phyloP scores from a whole-genome alignment of 1,140 invertebrate genomes.

The Stenopsyche tienmushanensis region DNA sequence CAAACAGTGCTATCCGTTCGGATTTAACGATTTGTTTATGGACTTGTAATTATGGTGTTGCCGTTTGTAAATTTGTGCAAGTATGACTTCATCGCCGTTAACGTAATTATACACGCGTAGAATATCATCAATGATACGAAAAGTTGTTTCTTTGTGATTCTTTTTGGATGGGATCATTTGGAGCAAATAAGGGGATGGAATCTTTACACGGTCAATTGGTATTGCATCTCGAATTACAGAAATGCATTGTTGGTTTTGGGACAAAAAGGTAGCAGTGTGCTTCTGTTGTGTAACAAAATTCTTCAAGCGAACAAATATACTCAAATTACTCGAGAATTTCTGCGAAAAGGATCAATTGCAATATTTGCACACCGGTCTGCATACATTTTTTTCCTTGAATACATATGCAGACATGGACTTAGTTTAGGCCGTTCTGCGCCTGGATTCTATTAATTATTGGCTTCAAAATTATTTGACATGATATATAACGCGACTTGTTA shows the following conservation, averaged over 20 bases:
- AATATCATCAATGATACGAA: no score
- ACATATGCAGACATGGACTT: neutral
- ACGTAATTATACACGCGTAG: no score
- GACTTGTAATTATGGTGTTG: no score
- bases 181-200: no score
- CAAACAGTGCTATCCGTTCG: no score
- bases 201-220: slow-evolving; percentile 29
- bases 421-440: no score
- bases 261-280: neutral
- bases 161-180: no score
- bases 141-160: no score
- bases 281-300: slow-evolving; percentile 9
- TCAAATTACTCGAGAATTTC: slow-evolving; percentile 4
- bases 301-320: slow-evolving; percentile 5
- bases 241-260: slow-evolving; percentile 6
- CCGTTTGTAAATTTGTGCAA: no score
- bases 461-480: neutral
- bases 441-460: neutral
- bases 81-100: no score
- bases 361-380: neutral
- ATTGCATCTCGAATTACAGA: slow-evolving; percentile 21
- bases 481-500: neutral
- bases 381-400: neutral
- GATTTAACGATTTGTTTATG: no score
- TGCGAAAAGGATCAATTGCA: no score